Conservation (phyloP, 2,888 invertebrate species). For the Cantharis rustica region DNA sequence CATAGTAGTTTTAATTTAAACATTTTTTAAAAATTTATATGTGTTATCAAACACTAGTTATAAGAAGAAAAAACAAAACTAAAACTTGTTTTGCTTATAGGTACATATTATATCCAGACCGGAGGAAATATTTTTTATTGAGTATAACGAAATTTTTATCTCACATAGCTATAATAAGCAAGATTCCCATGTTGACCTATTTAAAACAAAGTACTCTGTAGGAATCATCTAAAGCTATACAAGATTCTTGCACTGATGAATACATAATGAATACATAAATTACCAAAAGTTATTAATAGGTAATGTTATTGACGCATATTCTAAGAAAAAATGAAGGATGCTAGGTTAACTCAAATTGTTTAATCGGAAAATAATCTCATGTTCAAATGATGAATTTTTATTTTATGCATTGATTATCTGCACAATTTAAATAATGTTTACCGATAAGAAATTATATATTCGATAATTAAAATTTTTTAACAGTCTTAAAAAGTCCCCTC, state of each 20-base stretch:
- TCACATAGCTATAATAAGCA: not conserved
- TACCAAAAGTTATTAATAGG: not conserved
- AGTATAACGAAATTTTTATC: too few species aligned
- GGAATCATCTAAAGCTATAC: not conserved
- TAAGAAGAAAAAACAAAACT: too few species aligned
- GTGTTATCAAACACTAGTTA: too few species aligned
- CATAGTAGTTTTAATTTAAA: too few species aligned
- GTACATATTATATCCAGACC: too few species aligned
- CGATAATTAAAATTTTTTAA: not conserved
- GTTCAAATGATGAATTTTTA: not conserved
- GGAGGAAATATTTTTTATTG: too few species aligned
- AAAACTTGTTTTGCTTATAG: too few species aligned
- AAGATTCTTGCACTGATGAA: not conserved
- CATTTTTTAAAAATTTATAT: too few species aligned
- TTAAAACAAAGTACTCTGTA: not conserved
- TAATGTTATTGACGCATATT: not conserved
- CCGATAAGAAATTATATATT: not conserved
- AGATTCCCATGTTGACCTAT: not conserved
- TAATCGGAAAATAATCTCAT: not conserved
- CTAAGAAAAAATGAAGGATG: not conserved
- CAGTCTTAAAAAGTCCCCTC: too few species aligned
- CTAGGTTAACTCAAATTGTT: not conserved
- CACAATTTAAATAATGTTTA: not conserved
- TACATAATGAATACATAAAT: not conserved
- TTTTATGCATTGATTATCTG: not conserved